Conservation (phyloP, 2,113 vertebrate species). For the Catagonus wagneri region DNA sequence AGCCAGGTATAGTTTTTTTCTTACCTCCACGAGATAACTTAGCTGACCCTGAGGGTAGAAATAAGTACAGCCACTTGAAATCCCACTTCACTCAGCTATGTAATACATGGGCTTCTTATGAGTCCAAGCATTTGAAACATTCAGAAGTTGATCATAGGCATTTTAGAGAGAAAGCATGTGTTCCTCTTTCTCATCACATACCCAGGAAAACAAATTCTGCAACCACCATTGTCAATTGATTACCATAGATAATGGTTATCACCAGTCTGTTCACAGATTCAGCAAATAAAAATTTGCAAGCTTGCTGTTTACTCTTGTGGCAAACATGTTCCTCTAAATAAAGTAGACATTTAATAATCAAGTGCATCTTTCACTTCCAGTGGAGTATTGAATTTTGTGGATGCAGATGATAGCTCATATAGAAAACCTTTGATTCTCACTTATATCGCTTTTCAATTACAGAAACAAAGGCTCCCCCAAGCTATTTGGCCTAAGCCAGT, state of each 20-base stretch:
- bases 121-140: conserved; percentile 35
- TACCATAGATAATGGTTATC: conserved; percentile 23
- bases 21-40: neutral
- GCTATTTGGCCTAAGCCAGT: neutral
- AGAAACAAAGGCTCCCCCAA: conserved; percentile 35
- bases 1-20: neutral
- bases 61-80: neutral
- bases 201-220: conserved; percentile 11
- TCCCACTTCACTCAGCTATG: neutral
- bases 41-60: neutral
- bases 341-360: conserved; percentile 44
- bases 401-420: conserved; percentile 48
- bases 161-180: neutral
- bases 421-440: conserved; percentile 37
- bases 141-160: neutral
- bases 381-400: conserved; percentile 44
- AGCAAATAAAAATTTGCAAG: conserved; percentile 55
- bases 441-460: conserved; percentile 62
- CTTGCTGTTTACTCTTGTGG: conserved; percentile 54
- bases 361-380: conserved; percentile 1
- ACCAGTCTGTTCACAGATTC: neutral
- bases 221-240: neutral
- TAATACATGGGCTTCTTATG: neutral
- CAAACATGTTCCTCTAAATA: conserved; percentile 43
- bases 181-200: neutral